Percentiles rank a stretch among this genome's conserved stretches.
These are phyloP conservation scores for Anomalospiza imberbis DNA, from an alignment of 2,797 vertebrate species.

Conservation along the genomic window DNA sequence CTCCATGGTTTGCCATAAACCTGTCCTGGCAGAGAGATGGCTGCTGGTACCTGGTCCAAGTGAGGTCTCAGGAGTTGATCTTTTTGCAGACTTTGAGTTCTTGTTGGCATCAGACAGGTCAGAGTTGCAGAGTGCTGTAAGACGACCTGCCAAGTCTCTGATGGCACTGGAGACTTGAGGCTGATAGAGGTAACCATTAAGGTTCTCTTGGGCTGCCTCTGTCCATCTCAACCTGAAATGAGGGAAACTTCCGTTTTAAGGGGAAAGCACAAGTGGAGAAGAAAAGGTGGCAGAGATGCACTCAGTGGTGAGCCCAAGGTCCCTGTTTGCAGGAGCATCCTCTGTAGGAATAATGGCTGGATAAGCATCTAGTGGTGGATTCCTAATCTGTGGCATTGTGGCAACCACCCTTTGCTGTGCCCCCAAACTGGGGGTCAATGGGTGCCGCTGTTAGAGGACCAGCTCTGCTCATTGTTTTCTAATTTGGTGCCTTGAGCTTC, in stretches of 20 bases:
- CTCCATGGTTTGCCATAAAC: not conserved
- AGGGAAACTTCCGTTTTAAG: not conserved
- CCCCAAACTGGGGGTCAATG: too few relatives aligned
- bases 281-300: not conserved
- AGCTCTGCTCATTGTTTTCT: not conserved
- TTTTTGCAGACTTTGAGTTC: not conserved
- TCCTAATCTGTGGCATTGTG: not conserved
- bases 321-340: not conserved
- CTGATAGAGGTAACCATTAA: not conserved
- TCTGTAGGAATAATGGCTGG: not conserved
- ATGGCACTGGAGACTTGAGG: not conserved
- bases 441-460: not conserved
- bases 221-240: not conserved
- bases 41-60: not conserved
- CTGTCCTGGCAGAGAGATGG: not conserved
- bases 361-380: not conserved
- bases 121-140: not conserved
- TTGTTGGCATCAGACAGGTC: accelerated
- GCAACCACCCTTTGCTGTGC: not conserved
- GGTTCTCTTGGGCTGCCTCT: not conserved
- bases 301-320: not conserved
- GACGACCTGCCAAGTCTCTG: not conserved
- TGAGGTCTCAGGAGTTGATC: not conserved
- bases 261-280: not conserved
- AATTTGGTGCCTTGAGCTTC: not conserved